Evolutionary conservation across 2,888 invertebrate species (phyloP).

Genomic region (Eucera pruinosa): DNA sequence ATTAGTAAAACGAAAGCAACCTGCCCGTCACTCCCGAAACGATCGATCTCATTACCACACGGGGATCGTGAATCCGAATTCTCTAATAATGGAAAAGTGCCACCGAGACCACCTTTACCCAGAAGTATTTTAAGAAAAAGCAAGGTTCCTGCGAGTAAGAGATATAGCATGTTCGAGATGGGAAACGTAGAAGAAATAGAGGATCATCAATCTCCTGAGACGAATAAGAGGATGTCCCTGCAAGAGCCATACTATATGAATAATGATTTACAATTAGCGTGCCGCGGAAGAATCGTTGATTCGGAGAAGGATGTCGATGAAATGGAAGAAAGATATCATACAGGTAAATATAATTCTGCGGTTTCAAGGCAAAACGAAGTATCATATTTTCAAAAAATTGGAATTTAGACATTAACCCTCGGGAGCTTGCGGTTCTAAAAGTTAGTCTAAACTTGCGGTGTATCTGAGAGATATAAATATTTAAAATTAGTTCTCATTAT

Average conservation of each 20-base stretch:
- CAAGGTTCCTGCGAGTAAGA: conserved; percentile 77
- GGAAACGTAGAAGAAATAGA: conserved; percentile 86
- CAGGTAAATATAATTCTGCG: conserved; percentile 65
- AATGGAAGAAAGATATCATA: conserved; percentile 79
- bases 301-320: conserved; percentile 84
- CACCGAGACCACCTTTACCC: conserved; percentile 90
- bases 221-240: conserved; percentile 89
- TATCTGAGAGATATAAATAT: too few species aligned
- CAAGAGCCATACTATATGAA: conserved; percentile 90
- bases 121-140: conserved; percentile 89
- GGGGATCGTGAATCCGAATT: conserved; percentile 83
- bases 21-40: conserved; percentile 87
- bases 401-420: too few species aligned
- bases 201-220: conserved; percentile 85
- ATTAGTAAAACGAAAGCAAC: conserved; percentile 60
- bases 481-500: too few species aligned
- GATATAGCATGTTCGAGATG: conserved; percentile 93
- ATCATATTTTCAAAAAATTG: too few species aligned
- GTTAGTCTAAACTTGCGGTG: too few species aligned
- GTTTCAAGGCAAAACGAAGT: too few species aligned
- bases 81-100: conserved; percentile 84
- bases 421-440: too few species aligned
- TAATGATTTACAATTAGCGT: conserved; percentile 79
- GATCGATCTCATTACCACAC: conserved; percentile 88
- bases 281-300: conserved; percentile 76